phyloP scores from a whole-genome alignment of 2,888 invertebrate genomes.

The Drosophila melanocephala region DNA sequence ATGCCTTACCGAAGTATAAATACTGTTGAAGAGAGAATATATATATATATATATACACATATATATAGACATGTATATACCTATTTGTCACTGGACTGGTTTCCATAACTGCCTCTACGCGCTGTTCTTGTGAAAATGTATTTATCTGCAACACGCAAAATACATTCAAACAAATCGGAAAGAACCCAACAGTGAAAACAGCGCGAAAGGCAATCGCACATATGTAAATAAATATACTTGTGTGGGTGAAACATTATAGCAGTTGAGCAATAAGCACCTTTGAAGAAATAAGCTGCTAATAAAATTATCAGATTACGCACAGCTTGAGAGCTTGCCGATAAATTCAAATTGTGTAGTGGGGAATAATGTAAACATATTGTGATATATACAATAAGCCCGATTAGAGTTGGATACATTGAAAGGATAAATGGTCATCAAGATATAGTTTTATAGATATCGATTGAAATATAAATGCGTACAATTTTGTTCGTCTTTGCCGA shows the following conservation, averaged over 20 bases:
- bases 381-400: neutral
- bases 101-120: slow-evolving; percentile 29
- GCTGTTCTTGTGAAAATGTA: slow-evolving; percentile 31
- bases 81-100: slow-evolving; percentile 1
- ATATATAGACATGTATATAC: neutral
- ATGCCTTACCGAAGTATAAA: slow-evolving; percentile 27
- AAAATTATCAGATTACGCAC: slow-evolving; percentile 2
- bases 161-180: slow-evolving; percentile 9
- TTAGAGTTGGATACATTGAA: neutral
- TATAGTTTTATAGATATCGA: neutral
- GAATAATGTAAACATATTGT: neutral
- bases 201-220: neutral
- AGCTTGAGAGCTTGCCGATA: neutral
- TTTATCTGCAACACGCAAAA: slow-evolving; percentile 66
- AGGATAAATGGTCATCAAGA: neutral
- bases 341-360: neutral
- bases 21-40: slow-evolving; percentile 1
- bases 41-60: neutral
- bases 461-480: neutral
- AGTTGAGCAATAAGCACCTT: neutral
- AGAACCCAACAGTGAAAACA: neutral
- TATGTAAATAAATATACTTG: slow-evolving; percentile 9
- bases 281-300: slow-evolving; percentile 4
- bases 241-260: neutral
- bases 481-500: neutral